Evolutionary conservation across 2,113 vertebrate genomes (phyloP), one percentile per base, ranked within the genome.

Genomic region (Hiodon tergisus): DNA sequence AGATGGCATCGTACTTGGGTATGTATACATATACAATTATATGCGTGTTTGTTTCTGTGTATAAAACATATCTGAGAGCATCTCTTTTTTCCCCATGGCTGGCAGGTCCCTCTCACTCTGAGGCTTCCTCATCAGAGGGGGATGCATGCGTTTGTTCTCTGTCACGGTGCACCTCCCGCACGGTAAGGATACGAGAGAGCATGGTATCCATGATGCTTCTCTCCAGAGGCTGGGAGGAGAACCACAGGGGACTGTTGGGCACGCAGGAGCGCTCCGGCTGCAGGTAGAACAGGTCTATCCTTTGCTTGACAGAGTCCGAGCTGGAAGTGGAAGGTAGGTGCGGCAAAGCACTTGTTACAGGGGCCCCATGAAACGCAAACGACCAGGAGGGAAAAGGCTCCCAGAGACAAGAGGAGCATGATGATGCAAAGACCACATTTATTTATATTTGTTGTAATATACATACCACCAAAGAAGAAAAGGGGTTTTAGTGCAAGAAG

Each of bases 231-330:
- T 91, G 86, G 11, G 93, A 94, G 83, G 96, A 98, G 83, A 96
- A 99, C 97, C 97, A 99, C 84, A 98, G 90, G 10, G 97, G 97
- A 84, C 96, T 98, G 78, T 96, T 98, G 76, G 97, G 96, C 17
- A 98, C 94, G 76, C 97, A 99, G 81, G 94, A 94, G 77, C 96
- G 95, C 86, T 99, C 96, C 0, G 97, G 97, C 47, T 94, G 94
- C 80, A 99, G 95, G 90, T 98, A 99, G 86, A 99, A 98, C 14
- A 96, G 87, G 77, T 96, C 94, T 66, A 91, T 95, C 71, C 95
- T 94, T 87, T 98, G 95, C 88, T 97, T 99, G 81, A 99, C 94
- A 0, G 94, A 94, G 82, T 97, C 94, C 2, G 96, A 97, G 79
- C 97, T 99, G 89, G 4, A 77, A 67, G 0, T 55, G 75, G 71